phyloP scores from a whole-genome alignment of 2,888 invertebrate genomes.

The Incurvaria masculella region DNA sequence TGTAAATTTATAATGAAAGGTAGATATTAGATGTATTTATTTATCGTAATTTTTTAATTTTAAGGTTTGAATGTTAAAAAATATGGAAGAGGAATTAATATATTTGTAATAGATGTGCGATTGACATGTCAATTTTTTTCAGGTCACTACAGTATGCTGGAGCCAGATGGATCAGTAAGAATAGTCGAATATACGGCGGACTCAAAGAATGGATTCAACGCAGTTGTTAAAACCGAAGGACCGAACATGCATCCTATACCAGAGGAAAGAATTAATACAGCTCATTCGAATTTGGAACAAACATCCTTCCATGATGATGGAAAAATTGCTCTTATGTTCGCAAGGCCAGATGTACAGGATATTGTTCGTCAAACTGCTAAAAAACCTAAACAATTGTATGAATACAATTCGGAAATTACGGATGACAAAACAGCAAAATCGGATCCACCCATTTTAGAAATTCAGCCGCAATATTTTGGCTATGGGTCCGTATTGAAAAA shows the following conservation, averaged over 20 bases:
- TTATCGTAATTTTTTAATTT: no score
- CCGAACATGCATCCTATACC: slow-evolving; percentile 25
- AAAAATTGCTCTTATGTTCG: not conserved
- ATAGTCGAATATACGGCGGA: slow-evolving; percentile 61
- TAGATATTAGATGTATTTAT: no score
- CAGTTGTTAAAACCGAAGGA: slow-evolving; percentile 54
- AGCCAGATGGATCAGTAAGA: slow-evolving; percentile 63
- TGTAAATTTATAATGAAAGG: no score
- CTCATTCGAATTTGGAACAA: slow-evolving; percentile 14
- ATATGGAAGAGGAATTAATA: not conserved
- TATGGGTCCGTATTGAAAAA: not conserved
- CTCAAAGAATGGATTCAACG: slow-evolving; percentile 55
- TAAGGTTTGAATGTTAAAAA: no score
- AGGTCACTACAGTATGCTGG: slow-evolving; percentile 65
- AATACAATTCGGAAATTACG: not conserved
- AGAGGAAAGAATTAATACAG: slow-evolving; percentile 26
- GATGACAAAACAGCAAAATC: not conserved
- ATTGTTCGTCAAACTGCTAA: not conserved
- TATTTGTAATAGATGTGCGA: no score
- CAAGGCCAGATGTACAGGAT: not conserved
- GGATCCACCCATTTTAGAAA: not conserved
- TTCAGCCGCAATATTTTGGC: not conserved
- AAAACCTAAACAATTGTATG: not conserved
- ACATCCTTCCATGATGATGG: not conserved
- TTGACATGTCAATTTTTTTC: no score